Evolutionary conservation across 2,797 vertebrate species (phyloP).

Genomic region (Prunella strophiata): DNA sequence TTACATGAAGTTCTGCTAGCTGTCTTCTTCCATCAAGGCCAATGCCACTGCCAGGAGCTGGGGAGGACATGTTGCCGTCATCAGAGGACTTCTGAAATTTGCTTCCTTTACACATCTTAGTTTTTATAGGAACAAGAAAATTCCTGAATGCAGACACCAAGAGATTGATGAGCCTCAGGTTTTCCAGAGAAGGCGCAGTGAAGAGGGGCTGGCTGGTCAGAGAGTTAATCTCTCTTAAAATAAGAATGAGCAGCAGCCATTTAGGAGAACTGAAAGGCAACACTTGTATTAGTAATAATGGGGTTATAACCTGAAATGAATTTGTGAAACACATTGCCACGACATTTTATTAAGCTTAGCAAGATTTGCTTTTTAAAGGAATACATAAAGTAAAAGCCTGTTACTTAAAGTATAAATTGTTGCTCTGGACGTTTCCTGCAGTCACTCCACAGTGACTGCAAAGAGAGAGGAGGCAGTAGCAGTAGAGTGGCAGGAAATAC

Average conservation of each 20-base stretch:
- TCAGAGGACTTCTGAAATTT: not conserved
- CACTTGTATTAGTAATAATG: not conserved
- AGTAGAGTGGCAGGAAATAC: not conserved
- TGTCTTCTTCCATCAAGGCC: not conserved
- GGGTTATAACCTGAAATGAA: not conserved
- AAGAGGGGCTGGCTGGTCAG: not conserved
- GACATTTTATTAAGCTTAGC: constrained; percentile 13
- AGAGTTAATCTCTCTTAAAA: constrained; percentile 7
- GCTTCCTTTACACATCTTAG: not conserved
- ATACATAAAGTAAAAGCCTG: constrained; percentile 3
- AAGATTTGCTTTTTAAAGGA: constrained; percentile 7
- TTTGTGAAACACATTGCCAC: not conserved
- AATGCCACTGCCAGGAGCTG: not conserved
- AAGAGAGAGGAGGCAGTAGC: not conserved
- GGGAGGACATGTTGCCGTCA: not conserved
- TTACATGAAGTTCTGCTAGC: not conserved
- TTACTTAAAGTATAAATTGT: not conserved
- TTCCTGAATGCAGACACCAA: not conserved
- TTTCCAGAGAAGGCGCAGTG: not conserved
- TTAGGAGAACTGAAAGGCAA: not conserved
- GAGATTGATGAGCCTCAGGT: not conserved
- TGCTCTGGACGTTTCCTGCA: not conserved
- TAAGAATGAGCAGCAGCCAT: not conserved
- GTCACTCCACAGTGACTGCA: not conserved
- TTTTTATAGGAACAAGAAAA: not conserved